These are phyloP conservation scores for Pristiophorus japonicus DNA, from an alignment of 2,113 vertebrate genomes.

Conservation along the genomic window DNA sequence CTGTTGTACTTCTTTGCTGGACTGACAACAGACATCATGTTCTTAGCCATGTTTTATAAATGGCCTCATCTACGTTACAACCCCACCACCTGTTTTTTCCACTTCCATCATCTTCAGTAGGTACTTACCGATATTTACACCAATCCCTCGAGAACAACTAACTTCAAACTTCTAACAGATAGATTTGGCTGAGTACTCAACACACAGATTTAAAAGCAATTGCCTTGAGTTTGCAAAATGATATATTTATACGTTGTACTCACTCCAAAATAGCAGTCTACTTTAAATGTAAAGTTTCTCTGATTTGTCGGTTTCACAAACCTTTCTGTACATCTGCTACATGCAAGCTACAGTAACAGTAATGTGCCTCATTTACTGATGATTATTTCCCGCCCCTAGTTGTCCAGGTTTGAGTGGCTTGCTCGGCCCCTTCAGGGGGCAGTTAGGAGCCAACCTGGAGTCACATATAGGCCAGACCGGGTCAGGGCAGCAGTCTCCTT, in stretches of 20 bases:
- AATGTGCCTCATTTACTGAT: neutral
- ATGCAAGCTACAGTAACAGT: neutral
- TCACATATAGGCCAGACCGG: neutral
- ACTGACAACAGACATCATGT: neutral
- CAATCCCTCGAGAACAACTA: neutral
- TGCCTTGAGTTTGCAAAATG: neutral
- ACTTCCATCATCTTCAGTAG: neutral
- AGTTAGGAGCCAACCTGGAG: neutral
- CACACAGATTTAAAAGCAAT: neutral
- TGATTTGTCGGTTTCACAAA: neutral
- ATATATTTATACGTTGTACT: neutral
- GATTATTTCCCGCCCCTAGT: neutral
- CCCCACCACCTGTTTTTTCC: neutral
- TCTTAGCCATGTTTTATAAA: neutral
- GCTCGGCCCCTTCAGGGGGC: neutral
- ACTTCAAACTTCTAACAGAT: neutral
- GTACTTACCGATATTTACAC: neutral
- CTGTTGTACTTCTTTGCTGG: neutral
- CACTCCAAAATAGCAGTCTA: neutral
- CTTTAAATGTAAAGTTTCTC: neutral
- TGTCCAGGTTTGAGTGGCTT: neutral
- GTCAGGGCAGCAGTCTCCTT: neutral
- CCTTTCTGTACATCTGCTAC: neutral
- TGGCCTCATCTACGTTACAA: neutral
- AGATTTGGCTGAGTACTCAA: neutral